Base-by-base conservation (phyloP, 1,140 invertebrate genomes). In the Geopemphigus sp. region DNA sequence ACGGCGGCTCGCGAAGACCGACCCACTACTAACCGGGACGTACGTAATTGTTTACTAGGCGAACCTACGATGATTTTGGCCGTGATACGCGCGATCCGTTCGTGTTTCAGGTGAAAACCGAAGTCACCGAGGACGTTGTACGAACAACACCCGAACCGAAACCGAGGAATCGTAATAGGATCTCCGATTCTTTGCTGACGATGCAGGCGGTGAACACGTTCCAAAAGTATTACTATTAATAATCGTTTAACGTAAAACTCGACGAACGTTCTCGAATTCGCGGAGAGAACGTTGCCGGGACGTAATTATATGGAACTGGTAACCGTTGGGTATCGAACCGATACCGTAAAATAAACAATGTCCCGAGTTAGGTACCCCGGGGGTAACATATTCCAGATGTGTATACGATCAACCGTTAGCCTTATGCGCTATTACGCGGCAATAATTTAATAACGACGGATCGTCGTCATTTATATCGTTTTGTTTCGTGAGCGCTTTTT, bases 201-300 rank as follows among this genome's bases (percentile, higher is more conserved):
- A 94, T 94, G 92, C 91, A 92, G 17, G 93, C 92, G 11, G 90
- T 93, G 17, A 91, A 90, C 81, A 89, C 91, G 19, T 94, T 94
- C 84, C 93, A 92, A 29, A 88, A 88, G 86, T 87, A n/a, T n/a
- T n/a, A n/a, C n/a, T n/a, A n/a, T n/a, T n/a, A n/a, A n/a, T n/a
- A n/a, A n/a, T n/a, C n/a, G n/a, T n/a, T n/a, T n/a, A n/a, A n/a
- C n/a, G n/a, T n/a, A n/a, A n/a, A 66, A 66, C 63, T 22, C 39
- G n/a, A 45, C 17, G 22, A 64, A 39, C n/a, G n/a, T n/a, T n/a
- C n/a, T n/a, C n/a, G n/a, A n/a, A n/a, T n/a, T n/a, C n/a, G n/a
- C n/a, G n/a, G n/a, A n/a, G n/a, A n/a, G n/a, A n/a, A n/a, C n/a
- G n/a, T n/a, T n/a, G n/a, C n/a, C n/a, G n/a, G n/a, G n/a, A n/a